phyloP scores from a whole-genome alignment of 2,888 invertebrate genomes.

The Rotaria macrura region DNA sequence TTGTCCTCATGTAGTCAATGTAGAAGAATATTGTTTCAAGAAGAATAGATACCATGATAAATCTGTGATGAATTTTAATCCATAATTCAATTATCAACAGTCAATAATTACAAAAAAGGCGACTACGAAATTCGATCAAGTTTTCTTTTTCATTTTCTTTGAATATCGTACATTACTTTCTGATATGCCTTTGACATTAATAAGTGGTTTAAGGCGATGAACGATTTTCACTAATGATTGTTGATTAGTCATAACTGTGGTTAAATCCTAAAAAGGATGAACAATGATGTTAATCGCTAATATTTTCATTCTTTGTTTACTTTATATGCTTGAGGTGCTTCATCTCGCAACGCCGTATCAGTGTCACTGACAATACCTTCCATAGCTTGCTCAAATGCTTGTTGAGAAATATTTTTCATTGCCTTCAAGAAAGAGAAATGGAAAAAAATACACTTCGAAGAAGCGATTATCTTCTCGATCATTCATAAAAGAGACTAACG shows the following conservation, averaged over 20 bases:
- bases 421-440: neutral
- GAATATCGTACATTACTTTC: neutral
- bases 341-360: neutral
- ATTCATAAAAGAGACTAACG: neutral
- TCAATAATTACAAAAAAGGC: no score
- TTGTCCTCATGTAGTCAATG: no score
- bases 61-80: no score
- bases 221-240: neutral
- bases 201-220: constrained; percentile 11
- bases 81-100: no score
- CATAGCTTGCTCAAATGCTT: neutral
- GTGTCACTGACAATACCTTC: neutral
- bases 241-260: neutral
- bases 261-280: neutral
- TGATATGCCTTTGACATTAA: neutral
- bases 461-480: no score
- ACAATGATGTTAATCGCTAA: neutral
- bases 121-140: neutral
- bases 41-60: no score
- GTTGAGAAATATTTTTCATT: neutral
- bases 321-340: constrained; percentile 13
- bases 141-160: neutral
- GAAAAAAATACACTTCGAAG: no score
- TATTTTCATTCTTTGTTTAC: neutral
- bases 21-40: no score